Conservation (phyloP, 30 jellyfish, hydroid and myxozoan species). For the Hydractinia symbiolongicarpus region DNA sequence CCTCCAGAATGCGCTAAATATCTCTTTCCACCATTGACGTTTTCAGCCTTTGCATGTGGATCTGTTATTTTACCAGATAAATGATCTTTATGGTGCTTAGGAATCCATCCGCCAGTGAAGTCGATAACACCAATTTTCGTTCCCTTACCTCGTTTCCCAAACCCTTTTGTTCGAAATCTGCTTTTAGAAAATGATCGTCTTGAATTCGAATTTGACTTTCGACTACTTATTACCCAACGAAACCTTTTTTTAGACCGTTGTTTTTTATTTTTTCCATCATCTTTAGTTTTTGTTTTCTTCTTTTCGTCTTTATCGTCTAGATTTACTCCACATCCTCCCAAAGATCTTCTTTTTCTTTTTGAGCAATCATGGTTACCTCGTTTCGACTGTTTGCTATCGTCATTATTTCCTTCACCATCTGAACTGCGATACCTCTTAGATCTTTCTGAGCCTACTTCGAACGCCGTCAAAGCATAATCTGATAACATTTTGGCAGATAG, state of each 20-base stretch:
- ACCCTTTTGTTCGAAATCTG: not conserved
- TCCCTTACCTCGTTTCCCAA: not conserved
- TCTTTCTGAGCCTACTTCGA: too few relatives aligned
- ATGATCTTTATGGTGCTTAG: not conserved
- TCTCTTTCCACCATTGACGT: not conserved
- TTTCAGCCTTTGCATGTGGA: not conserved
- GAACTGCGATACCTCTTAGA: not conserved
- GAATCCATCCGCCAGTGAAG: slow-evolving; percentile 5
- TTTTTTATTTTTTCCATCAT: not conserved
- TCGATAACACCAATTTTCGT: not conserved
- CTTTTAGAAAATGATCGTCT: not conserved
- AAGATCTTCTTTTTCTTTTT: not conserved
- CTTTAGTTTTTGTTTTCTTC: not conserved
- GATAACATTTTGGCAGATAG: not conserved
- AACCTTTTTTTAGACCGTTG: too few relatives aligned
- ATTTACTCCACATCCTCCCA: not conserved
- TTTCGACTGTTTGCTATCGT: not conserved
- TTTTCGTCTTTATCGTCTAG: not conserved
- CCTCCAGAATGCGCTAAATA: not conserved
- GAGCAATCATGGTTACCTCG: not conserved
- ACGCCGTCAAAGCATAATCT: not conserved
- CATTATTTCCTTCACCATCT: not conserved
- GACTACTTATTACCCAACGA: too few relatives aligned
- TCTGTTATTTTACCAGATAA: not conserved
- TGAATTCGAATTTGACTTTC: too few relatives aligned